These are phyloP conservation scores for Chrysemys picta DNA, from an alignment of 2,113 vertebrate genomes.

Conservation along the genomic window DNA sequence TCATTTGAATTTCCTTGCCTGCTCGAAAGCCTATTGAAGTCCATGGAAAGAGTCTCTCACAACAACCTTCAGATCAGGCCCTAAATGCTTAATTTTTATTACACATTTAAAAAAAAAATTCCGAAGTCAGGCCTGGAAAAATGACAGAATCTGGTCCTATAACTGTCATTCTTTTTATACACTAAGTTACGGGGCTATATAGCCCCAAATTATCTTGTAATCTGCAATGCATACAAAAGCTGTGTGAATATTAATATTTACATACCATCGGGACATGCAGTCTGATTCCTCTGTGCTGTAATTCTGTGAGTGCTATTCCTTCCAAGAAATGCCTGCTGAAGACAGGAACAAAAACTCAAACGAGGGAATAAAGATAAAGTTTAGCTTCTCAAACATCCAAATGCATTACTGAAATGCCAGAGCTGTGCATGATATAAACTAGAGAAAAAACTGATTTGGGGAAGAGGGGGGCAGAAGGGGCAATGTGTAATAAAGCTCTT, in stretches of 20 bases:
- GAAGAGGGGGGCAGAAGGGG: background rate
- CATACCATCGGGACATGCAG: constrained; percentile 49
- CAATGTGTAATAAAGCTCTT: background rate
- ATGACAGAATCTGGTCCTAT: constrained; percentile 50
- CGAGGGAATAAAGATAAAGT: constrained; percentile 9
- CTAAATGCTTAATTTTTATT: constrained; percentile 44
- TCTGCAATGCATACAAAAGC: constrained; percentile 47
- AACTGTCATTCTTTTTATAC: constrained; percentile 63
- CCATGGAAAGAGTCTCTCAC: constrained; percentile 23
- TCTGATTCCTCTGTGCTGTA: constrained; percentile 1
- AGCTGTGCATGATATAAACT: constrained; percentile 44
- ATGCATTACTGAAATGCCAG: constrained; percentile 42
- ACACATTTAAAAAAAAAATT: constrained; percentile 35
- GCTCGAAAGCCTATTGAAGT: constrained; percentile 34
- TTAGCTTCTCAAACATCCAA: constrained; percentile 47
- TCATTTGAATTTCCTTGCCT: constrained; percentile 14
- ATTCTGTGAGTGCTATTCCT: constrained; percentile 50
- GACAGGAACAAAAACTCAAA: constrained; percentile 40
- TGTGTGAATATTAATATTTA: constrained; percentile 73
- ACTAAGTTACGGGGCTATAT: constrained; percentile 54
- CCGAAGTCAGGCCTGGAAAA: constrained; percentile 41
- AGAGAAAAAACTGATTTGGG: constrained; percentile 10
- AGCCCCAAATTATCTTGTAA: constrained; percentile 54
- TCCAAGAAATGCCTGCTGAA: constrained; percentile 65
- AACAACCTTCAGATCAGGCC: constrained; percentile 17